Conservation (phyloP, 1,140 invertebrate species). For the Ladona fulva region DNA sequence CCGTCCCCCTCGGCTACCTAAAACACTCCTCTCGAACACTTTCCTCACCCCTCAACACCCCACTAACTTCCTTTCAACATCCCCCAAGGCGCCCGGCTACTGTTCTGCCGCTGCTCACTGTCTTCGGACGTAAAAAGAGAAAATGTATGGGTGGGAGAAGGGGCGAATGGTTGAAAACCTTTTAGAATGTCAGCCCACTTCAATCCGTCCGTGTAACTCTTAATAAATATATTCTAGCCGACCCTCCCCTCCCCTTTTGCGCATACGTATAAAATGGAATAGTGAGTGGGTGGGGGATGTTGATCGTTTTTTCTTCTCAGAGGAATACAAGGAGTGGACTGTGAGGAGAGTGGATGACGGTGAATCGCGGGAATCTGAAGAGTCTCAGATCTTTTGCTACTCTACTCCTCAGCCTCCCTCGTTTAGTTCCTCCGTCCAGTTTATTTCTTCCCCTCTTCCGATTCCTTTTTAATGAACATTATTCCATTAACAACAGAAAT, state of each 20-base stretch:
- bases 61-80: no score
- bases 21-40: background rate
- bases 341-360: no score
- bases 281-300: background rate
- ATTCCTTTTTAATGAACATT: no score
- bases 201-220: background rate
- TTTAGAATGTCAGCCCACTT: constrained; percentile 1
- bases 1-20: background rate
- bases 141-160: background rate
- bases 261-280: no score
- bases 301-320: background rate
- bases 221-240: background rate
- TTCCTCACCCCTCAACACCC: background rate
- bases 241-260: no score
- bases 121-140: background rate
- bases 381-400: no score
- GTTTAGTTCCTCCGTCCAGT: no score
- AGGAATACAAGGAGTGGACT: no score
- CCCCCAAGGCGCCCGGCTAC: background rate
- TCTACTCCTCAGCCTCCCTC: no score
- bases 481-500: no score
- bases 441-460: no score
- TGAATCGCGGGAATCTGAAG: no score
- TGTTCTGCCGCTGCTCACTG: background rate
- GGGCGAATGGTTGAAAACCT: background rate